Base-by-base conservation (phyloP, 2,888 invertebrate species). In the Mantis religiosa region DNA sequence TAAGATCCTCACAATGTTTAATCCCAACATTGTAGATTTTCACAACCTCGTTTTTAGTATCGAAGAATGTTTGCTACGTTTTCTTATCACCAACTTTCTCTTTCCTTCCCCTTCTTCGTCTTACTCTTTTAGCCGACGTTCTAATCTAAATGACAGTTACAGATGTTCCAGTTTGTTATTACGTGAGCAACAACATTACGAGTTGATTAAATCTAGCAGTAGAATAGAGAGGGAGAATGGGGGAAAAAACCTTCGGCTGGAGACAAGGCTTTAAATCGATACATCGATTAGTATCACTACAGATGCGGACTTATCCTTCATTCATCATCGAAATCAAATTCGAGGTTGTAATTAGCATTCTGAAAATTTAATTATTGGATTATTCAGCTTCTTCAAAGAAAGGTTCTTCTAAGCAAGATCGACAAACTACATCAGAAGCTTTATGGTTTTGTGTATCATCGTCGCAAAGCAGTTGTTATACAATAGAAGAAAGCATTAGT, bases 231-330 rank as follows among this genome's bases (percentile, higher is more conserved):
- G 54, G 54, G 54, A 71, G 54, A 71, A 71, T 20, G 54, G 54
- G 54, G 54, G 54, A 25, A 71, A 71, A 71, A 88, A 85, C 84
- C 27, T 71, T 41, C 27, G 34, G 28, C 71, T 30, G 34, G 27
- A 88, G 85, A 81, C 84, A 88, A 88, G 47, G 47, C 83, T 27
- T 84, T 88, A 88, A 88, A 88, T 88, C 88, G 88, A 88, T 88
- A 88, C 85, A 83, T 88, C 71, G 85, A 88, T 88, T 41, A 85
- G 28, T 71, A 71, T 71, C 20, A 71, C 54, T 71, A 71, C 20
- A 3, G 54, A 15, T 3, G 25, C 15, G 54, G 20, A 71, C 54
- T 71, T 71, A 71, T 71, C 54, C 14, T 71, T 71, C 54, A 71
- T 71, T 71, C 54, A 71, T 71, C 54, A 25, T 20, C 20, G 54